These are phyloP conservation scores for Drosophila yakuba DNA, from an alignment of 1,140 invertebrate genomes.

Conservation along the genomic window DNA sequence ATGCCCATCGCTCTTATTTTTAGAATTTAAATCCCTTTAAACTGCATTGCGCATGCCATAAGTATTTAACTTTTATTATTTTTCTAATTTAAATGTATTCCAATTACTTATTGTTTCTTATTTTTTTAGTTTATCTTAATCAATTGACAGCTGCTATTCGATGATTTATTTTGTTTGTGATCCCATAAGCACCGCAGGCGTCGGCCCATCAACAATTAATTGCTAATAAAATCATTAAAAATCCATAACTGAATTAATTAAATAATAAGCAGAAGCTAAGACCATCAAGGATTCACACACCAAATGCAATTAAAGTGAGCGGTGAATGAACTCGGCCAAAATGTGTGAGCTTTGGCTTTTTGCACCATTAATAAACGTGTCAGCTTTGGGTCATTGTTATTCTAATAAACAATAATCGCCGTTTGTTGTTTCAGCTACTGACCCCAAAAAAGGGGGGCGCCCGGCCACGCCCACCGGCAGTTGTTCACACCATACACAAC, in stretches of 20 bases:
- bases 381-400: constrained; percentile 49
- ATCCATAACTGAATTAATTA: constrained; percentile 56
- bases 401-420: constrained; percentile 50
- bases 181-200: constrained; percentile 25
- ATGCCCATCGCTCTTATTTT: neutral
- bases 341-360: constrained; percentile 28
- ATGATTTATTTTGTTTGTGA: constrained; percentile 29
- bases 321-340: constrained; percentile 49
- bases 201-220: constrained; percentile 39
- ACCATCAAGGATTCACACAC: constrained; percentile 32
- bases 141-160: neutral
- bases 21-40: neutral
- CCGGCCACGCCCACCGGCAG: constrained; percentile 26
- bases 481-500: constrained; percentile 35
- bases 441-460: constrained; percentile 1
- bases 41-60: neutral
- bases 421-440: constrained; percentile 41
- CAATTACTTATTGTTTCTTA: too few species aligned
- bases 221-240: constrained; percentile 64
- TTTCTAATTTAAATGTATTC: too few species aligned
- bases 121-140: constrained; percentile 2
- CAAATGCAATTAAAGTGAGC: constrained; percentile 22
- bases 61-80: constrained; percentile 12
- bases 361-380: constrained; percentile 44
- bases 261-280: constrained; percentile 38